Evolutionary conservation across 2,888 invertebrate genomes (phyloP), one percentile per base, ranked within the genome.

Genomic region (Cryptosula pallasiana): DNA sequence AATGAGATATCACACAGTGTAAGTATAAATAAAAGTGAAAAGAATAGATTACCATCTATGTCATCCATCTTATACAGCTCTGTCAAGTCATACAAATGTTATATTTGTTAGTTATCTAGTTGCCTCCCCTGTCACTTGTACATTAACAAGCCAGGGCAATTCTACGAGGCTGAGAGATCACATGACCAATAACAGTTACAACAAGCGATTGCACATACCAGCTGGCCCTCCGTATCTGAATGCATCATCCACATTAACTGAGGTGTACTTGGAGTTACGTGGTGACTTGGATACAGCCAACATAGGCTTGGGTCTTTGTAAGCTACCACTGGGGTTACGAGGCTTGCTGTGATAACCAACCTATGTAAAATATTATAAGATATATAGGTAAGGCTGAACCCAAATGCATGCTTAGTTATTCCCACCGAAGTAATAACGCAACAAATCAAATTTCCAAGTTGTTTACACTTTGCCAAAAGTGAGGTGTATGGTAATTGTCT

Each of bases 291-390:
- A 63, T n/a, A 63, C 34, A 32, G 32, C 32, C 63, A 63, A 5
- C 27, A 63, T 32, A 32, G 63, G 63, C 63, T 63, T 63, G 32
- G 63, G 63, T n/a, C 63, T 63, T 32, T 63, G 63, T n/a, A 63
- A 34, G n/a, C 63, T 63, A 13, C 63, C 63, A 63, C 63, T 63
- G 9, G 63, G 63, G 34, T 63, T 63, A n/a, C 63, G 63, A 32
- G 63, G 63, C 34, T 63, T 63, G 32, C 63, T 63, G 32, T 63
- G 25, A 32, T 63, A 63, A 2, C 63, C 32, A 20, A 63, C 63
- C 63, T 63, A 34, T 9, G 23, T n/a, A 55, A 55, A 5, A 45
- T 16, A 45, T 13, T 13, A 45, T n/a, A n/a, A n/a, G n/a, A n/a
- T n/a, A n/a, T n/a, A n/a, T n/a, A n/a, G n/a, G n/a, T n/a, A n/a